Evolutionary conservation across 2,888 invertebrate genomes (phyloP), one percentile per base, ranked within the genome.

Genomic region (Eurois occulta): DNA sequence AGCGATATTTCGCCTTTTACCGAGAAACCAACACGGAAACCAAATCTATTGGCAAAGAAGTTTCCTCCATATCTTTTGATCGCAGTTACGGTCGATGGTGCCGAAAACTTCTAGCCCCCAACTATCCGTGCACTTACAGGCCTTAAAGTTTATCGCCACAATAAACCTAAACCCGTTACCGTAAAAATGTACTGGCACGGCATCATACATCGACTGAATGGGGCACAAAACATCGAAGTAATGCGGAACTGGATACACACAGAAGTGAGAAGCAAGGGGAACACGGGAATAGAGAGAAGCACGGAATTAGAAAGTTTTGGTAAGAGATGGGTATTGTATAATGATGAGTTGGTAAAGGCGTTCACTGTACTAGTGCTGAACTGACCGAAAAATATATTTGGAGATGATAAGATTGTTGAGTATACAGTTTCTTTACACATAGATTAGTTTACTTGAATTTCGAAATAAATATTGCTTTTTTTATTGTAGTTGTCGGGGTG

Each of bases 151-250:
- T 88, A 88, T 78, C 48, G 65, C 6, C 2, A 73, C 68, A 76
- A 87, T 87, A 86, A 86, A 80, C 71, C 68, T 87, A 81, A 87
- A 84, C 60, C 43, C 69, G 77, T 78, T 65, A 71, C 75, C 73
- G 86, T 84, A 71, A 77, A 87, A 77, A 80, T 77, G 67, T 80
- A 66, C 73, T 70, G 64, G n/a, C 2, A 64, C 5, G 24, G 43
- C 32, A 67, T 65, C 67, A 77, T 71, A 75, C 72, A 84, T 81
- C n/a, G 72, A 78, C 60, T 21, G 67, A 60, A 77, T 69, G 55
- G 72, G 69, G n/a, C 71, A 81, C 75, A 76, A 84, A 81, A 60
- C 80, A 78, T 75, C 43, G 41, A 28, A 72, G 68, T 60, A 43
- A 75, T n/a, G 24, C 2, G 60, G 64, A 80, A 74, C 69, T 48